phyloP scores from a whole-genome alignment of 2,797 vertebrate genomes.

The Acomys russatus region DNA sequence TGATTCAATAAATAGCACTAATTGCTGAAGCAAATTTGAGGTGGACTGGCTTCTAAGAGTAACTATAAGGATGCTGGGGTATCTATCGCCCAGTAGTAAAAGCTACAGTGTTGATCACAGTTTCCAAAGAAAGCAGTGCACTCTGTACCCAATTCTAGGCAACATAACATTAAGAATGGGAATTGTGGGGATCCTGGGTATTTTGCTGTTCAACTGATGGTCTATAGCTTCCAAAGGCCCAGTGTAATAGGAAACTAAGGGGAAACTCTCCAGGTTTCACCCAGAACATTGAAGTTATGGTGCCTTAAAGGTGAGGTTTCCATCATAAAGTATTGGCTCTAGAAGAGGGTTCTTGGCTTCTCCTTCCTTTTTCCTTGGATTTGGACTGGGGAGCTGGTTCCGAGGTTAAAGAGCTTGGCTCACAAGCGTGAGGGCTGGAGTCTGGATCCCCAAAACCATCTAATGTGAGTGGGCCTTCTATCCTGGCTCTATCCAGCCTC shows the following conservation, averaged over 20 bases:
- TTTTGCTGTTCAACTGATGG: not conserved
- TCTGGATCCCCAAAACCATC: not conserved
- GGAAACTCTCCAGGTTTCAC: not conserved
- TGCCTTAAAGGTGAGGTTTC: not conserved
- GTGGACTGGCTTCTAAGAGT: not conserved
- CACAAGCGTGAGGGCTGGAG: not conserved
- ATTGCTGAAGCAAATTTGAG: constrained; percentile 20
- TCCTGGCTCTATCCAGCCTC: not conserved
- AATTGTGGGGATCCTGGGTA: not conserved
- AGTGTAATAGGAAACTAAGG: not conserved
- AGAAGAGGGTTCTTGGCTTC: not conserved
- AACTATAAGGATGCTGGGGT: not conserved
- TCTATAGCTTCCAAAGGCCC: not conserved
- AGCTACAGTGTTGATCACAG: not conserved
- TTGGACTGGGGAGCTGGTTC: not conserved
- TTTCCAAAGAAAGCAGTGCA: constrained; percentile 12
- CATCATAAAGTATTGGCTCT: too few species aligned
- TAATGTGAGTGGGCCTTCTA: not conserved
- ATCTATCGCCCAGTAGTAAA: not conserved
- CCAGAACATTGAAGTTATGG: not conserved
- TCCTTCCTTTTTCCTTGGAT: not conserved
- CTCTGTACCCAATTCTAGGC: not conserved
- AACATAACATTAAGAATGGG: not conserved
- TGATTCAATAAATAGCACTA: not conserved
- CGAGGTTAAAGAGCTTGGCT: not conserved